Percentiles rank a stretch among this genome's conserved stretches.
phyloP scores from a whole-genome alignment of 2,797 vertebrate genomes.

The Acanthornis magna region DNA sequence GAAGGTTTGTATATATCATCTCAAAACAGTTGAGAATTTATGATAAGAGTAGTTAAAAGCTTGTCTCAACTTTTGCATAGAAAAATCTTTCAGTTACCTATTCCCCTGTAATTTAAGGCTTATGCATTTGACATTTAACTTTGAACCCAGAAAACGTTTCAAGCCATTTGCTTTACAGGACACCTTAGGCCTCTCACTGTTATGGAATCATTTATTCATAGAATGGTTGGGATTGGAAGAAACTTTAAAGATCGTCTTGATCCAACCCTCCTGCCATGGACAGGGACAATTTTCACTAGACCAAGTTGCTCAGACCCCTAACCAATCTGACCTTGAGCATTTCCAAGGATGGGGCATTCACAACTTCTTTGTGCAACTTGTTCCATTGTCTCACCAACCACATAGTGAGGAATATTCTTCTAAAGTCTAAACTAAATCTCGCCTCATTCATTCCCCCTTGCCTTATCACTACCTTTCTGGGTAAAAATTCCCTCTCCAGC shows the following conservation, averaged over 20 bases:
- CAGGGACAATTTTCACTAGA: neutral
- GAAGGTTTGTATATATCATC: fast-evolving
- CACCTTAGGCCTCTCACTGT: neutral
- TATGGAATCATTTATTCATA: neutral
- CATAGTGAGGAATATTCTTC: neutral
- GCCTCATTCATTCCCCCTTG: neutral
- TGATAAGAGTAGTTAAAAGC: neutral
- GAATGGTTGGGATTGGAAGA: neutral
- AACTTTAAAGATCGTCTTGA: neutral
- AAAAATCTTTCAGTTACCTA: neutral
- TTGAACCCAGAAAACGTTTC: neutral
- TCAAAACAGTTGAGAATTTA: neutral
- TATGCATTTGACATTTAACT: neutral
- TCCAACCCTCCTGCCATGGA: neutral
- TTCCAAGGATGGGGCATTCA: neutral
- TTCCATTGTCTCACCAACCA: neutral
- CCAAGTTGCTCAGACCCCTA: neutral
- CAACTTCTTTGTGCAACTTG: neutral
- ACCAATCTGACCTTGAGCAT: neutral
- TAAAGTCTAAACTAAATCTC: neutral
- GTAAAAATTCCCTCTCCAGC: neutral
- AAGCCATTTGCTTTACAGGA: neutral
- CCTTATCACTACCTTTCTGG: neutral
- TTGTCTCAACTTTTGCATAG: neutral
- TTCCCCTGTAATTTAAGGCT: neutral